These are phyloP conservation scores for Scaptomyza flava DNA, from an alignment of 2,888 invertebrate genomes.

Conservation along the genomic window DNA sequence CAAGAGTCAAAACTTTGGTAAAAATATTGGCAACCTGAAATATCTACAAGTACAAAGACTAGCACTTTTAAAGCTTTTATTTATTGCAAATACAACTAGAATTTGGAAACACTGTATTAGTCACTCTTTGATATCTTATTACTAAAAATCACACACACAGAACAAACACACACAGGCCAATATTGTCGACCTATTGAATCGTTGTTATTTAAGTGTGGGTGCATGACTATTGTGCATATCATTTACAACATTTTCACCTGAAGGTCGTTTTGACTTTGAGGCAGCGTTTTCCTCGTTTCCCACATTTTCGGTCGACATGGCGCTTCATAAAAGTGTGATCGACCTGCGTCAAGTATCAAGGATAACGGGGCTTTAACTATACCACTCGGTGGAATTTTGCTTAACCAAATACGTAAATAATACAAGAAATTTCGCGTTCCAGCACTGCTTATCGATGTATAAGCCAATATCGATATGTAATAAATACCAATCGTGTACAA, in stretches of 20 bases:
- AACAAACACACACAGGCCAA: conserved; percentile 7
- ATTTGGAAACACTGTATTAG: conserved; percentile 45
- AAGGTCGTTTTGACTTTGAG: conserved; percentile 86
- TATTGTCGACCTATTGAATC: conserved; percentile 7
- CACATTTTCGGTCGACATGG: conserved; percentile 80
- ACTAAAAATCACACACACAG: conserved; percentile 10
- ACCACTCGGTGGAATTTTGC: conserved; percentile 31
- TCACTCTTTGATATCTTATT: conserved; percentile 56
- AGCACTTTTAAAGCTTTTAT: conserved; percentile 1
- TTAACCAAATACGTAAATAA: conserved; percentile 66
- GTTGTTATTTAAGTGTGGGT: conserved; percentile 50
- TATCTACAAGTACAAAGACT: background rate
- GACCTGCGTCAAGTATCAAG: conserved; percentile 10
- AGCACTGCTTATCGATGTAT: conserved; percentile 42
- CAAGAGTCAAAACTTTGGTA: too few relatives aligned
- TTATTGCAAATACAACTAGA: background rate
- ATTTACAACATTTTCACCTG: conserved; percentile 83
- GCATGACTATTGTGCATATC: conserved; percentile 12
- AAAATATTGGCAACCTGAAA: background rate
- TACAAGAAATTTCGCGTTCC: conserved; percentile 61
- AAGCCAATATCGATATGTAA: conserved; percentile 28
- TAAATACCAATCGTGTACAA: too few relatives aligned
- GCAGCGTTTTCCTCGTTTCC: conserved; percentile 81
- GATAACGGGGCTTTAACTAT: conserved; percentile 20
- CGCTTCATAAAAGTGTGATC: conserved; percentile 13